Evolutionary conservation across 2,797 vertebrate genomes (phyloP).

Genomic region (Yasuhikotakia modesta): DNA sequence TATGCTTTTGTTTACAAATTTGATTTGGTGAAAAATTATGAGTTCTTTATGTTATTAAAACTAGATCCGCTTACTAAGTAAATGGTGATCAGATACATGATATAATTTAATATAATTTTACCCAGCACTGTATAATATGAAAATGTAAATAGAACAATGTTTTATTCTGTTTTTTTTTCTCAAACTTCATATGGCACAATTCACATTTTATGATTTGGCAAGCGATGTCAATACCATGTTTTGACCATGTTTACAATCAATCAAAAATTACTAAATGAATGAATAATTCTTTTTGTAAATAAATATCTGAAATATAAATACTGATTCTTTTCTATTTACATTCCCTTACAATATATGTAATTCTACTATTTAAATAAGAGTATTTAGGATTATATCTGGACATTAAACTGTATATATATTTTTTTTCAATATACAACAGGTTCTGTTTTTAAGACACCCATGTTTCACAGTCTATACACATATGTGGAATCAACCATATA

Average conservation of each 20-base stretch:
- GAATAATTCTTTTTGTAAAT: slow-evolving; percentile 48
- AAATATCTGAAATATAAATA: slow-evolving; percentile 58
- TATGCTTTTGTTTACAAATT: slow-evolving; percentile 37
- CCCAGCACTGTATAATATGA: slow-evolving; percentile 42
- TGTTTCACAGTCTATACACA: slow-evolving; percentile 54
- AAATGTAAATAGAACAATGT: slow-evolving; percentile 34
- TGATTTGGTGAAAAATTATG: slow-evolving; percentile 30
- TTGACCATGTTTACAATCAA: slow-evolving; percentile 42
- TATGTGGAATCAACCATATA: slow-evolving; percentile 35
- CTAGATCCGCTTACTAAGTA: slow-evolving; percentile 27
- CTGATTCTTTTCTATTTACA: slow-evolving; percentile 26
- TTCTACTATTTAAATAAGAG: slow-evolving; percentile 34
- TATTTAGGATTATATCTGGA: slow-evolving; percentile 39
- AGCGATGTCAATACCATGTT: slow-evolving; percentile 49
- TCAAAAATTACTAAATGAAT: slow-evolving; percentile 56
- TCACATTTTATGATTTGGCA: slow-evolving; percentile 59
- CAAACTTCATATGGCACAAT: slow-evolving; percentile 60
- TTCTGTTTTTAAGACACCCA: slow-evolving; percentile 25
- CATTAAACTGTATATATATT: slow-evolving; percentile 48
- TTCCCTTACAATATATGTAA: slow-evolving; percentile 47
- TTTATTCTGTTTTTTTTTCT: neutral
- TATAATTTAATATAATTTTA: slow-evolving; percentile 26
- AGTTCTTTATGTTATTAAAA: slow-evolving; percentile 40
- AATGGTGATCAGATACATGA: slow-evolving; percentile 2
- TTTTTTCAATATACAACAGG: slow-evolving; percentile 28